These are phyloP conservation scores for Epinephelus moara DNA, from an alignment of 2,113 vertebrate genomes.

Conservation along the genomic window DNA sequence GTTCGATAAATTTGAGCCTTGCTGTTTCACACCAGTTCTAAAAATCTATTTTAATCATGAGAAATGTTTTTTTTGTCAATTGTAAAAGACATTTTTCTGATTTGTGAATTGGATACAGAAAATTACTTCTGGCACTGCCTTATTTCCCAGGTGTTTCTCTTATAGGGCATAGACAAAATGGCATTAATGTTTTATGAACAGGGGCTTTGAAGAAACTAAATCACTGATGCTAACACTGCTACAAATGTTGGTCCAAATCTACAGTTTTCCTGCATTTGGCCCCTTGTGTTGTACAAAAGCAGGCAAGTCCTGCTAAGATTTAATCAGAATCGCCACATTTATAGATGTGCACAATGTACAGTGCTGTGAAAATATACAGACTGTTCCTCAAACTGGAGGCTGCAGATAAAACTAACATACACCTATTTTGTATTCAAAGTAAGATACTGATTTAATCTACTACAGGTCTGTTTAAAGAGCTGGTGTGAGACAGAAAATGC, in stretches of 20 bases:
- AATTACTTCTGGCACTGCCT: slow-evolving; percentile 26
- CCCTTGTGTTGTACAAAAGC: background rate
- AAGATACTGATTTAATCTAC: slow-evolving; percentile 14
- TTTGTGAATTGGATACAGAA: slow-evolving; percentile 34
- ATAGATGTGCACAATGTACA: background rate
- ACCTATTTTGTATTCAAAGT: background rate
- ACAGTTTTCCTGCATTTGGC: background rate
- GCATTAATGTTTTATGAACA: slow-evolving; percentile 11
- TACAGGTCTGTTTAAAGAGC: background rate
- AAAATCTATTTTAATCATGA: slow-evolving; percentile 48
- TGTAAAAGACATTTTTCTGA: slow-evolving; percentile 30
- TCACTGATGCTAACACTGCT: background rate
- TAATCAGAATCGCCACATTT: background rate
- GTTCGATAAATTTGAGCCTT: slow-evolving; percentile 11
- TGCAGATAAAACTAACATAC: slow-evolving; percentile 1
- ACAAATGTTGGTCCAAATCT: background rate
- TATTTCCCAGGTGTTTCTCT: slow-evolving; percentile 33
- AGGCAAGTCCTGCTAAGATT: background rate
- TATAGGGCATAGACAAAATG: background rate
- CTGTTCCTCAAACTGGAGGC: background rate
- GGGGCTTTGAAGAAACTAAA: background rate
- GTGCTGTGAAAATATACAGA: slow-evolving; percentile 4
- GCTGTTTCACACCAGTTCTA: background rate
- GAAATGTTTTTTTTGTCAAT: slow-evolving; percentile 34
- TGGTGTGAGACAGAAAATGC: background rate